Conservation (phyloP, 2,113 vertebrate species). For the Lycocorax pyrrhopterus region DNA sequence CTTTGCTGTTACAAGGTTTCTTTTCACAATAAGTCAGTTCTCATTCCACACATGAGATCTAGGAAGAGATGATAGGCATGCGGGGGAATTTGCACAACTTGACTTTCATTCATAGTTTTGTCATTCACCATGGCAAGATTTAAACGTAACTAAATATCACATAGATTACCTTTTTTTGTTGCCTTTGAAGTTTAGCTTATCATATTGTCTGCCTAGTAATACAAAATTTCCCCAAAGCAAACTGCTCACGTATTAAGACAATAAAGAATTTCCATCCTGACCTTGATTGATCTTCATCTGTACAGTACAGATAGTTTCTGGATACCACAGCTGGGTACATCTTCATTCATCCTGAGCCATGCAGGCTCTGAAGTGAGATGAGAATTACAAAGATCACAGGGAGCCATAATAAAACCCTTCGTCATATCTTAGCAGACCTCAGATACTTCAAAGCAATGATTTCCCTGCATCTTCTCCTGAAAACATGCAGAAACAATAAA, state of each 20-base stretch:
- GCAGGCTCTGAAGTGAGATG: neutral
- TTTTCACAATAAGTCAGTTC: neutral
- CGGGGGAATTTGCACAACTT: neutral
- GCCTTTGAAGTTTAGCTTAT: neutral
- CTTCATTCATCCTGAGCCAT: neutral
- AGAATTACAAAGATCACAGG: neutral
- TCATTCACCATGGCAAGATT: neutral
- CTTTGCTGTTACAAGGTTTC: neutral
- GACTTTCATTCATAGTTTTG: neutral
- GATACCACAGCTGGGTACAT: neutral
- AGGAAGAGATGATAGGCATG: neutral
- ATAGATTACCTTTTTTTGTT: neutral
- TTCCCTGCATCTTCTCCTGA: neutral
- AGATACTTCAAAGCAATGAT: neutral
- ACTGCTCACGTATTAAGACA: neutral
- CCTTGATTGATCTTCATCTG: neutral
- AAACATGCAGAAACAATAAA: neutral
- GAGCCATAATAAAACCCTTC: neutral
- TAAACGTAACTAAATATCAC: neutral
- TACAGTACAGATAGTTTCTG: neutral
- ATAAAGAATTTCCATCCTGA: neutral
- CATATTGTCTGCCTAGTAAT: neutral
- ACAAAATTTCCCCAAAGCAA: neutral
- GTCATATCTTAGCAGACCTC: neutral
- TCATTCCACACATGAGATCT: neutral